These are phyloP conservation scores for Ictalurus punctatus DNA, from an alignment of 2,113 vertebrate genomes.

Conservation along the genomic window DNA sequence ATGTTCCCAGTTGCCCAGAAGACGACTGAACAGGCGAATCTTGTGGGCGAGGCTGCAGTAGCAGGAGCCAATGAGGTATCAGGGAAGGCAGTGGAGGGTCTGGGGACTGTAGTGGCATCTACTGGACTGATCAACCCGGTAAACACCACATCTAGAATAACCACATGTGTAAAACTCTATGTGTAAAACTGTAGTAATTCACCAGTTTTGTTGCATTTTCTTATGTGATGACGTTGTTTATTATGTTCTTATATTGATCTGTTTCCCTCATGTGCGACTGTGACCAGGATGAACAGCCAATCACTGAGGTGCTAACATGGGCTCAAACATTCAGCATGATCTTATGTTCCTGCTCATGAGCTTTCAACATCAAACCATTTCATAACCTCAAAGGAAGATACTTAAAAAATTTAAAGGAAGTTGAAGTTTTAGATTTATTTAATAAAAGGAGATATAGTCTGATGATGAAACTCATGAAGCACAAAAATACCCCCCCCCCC, in stretches of 20 bases:
- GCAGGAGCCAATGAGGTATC: slow-evolving; percentile 84
- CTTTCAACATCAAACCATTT: slow-evolving; percentile 7
- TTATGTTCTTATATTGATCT: not conserved
- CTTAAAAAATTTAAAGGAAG: not conserved
- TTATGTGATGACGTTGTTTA: not conserved
- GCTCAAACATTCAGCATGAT: slow-evolving; percentile 10
- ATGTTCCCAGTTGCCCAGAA: slow-evolving; percentile 82
- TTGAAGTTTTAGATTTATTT: not conserved
- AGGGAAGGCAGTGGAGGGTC: slow-evolving; percentile 82
- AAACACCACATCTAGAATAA: slow-evolving; percentile 42
- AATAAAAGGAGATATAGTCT: not conserved
- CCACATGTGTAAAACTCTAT: not conserved
- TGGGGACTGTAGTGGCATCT: slow-evolving; percentile 78
- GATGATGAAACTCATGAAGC: not conserved
- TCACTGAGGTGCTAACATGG: slow-evolving; percentile 40
- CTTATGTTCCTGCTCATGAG: not conserved
- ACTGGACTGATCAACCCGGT: slow-evolving; percentile 82
- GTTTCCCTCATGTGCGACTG: slow-evolving; percentile 15
- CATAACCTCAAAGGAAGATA: not conserved
- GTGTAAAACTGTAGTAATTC: not conserved
- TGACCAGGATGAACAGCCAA: slow-evolving; percentile 41
- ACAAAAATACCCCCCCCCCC: not conserved
- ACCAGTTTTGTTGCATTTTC: not conserved
- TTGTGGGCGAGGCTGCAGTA: slow-evolving; percentile 82
- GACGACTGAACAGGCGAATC: slow-evolving; percentile 86